A percentile compares a stretch with the other conserved stretches of the same genome.
These are phyloP conservation scores for Adelosebastes latens DNA, from an alignment of 2,797 vertebrate genomes.

Conservation along the genomic window DNA sequence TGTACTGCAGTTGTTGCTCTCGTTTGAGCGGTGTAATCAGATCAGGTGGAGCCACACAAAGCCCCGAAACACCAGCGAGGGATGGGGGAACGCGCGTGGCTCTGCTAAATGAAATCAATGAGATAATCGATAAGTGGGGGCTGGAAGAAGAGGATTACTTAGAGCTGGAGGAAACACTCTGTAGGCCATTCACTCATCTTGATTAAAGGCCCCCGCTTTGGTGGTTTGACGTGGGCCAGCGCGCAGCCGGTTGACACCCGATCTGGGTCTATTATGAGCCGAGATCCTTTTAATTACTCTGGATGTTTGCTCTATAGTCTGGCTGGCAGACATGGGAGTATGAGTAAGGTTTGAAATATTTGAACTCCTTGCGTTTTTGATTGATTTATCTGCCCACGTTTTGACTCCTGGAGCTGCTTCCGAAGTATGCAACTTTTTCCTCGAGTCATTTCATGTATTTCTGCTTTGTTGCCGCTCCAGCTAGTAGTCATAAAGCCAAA, in stretches of 20 bases:
- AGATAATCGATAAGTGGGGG: conserved; percentile 70
- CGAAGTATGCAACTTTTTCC: conserved; percentile 5
- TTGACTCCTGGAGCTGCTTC: neutral
- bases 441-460: neutral
- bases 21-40: conserved; percentile 55
- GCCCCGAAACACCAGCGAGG: conserved; percentile 53
- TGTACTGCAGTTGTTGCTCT: conserved; percentile 5
- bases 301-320: conserved; percentile 35
- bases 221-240: conserved; percentile 34
- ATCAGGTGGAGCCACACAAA: conserved; percentile 53
- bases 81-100: conserved; percentile 43
- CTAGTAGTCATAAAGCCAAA: conserved; percentile 23
- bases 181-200: conserved; percentile 65
- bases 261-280: conserved; percentile 67
- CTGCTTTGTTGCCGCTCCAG: neutral
- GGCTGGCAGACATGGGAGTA: conserved; percentile 5
- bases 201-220: conserved; percentile 68
- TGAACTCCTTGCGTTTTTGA: conserved; percentile 25
- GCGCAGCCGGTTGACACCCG: conserved; percentile 33
- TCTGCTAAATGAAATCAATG: conserved; percentile 74
- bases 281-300: conserved; percentile 63
- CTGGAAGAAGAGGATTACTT: conserved; percentile 68
- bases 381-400: conserved; percentile 33
- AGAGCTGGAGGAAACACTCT: conserved; percentile 62
- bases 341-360: conserved; percentile 16